These are phyloP conservation scores for Listronotus oregonensis DNA, from an alignment of 1,140 invertebrate species.

Conservation along the genomic window DNA sequence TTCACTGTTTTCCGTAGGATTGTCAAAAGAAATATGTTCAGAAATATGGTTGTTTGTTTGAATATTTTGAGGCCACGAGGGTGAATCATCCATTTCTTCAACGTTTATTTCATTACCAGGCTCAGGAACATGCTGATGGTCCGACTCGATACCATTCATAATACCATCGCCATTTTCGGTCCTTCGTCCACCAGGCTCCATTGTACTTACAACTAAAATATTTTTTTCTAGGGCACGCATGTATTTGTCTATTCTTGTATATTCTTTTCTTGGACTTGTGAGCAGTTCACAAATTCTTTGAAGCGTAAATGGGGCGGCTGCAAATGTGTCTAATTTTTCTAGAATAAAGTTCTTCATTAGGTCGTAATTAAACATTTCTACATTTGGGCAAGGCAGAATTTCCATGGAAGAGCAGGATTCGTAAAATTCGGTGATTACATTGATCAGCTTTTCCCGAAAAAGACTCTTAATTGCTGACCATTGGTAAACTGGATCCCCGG, in stretches of 20 bases:
- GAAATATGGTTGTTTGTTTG: conserved; percentile 25
- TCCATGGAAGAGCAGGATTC: conserved; percentile 72
- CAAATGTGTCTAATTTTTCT: conserved; percentile 81
- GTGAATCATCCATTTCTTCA: conserved; percentile 69
- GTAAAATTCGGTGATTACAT: conserved; percentile 86
- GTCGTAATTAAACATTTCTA: conserved; percentile 89
- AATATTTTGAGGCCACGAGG: conserved; percentile 55
- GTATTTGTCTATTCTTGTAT: conserved; percentile 94
- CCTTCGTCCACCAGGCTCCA: conserved; percentile 75
- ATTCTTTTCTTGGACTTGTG: conserved; percentile 89
- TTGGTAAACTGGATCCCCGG: conserved; percentile 91
- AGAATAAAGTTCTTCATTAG: conserved; percentile 84
- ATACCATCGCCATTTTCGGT: conserved; percentile 69
- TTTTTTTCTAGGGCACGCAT: conserved; percentile 95
- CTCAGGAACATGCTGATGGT: conserved; percentile 58
- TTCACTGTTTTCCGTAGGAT: conserved; percentile 16
- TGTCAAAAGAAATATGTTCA: conserved; percentile 8
- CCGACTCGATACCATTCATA: conserved; percentile 60
- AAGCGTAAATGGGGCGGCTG: conserved; percentile 93
- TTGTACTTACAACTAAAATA: conserved; percentile 92
- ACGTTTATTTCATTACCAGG: conserved; percentile 69
- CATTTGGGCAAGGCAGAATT: conserved; percentile 81
- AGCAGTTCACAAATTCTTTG: conserved; percentile 94
- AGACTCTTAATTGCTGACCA: conserved; percentile 88
- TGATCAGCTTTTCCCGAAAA: conserved; percentile 84